phyloP scores from a whole-genome alignment of 2,888 invertebrate genomes.

The Nowickia ferox region DNA sequence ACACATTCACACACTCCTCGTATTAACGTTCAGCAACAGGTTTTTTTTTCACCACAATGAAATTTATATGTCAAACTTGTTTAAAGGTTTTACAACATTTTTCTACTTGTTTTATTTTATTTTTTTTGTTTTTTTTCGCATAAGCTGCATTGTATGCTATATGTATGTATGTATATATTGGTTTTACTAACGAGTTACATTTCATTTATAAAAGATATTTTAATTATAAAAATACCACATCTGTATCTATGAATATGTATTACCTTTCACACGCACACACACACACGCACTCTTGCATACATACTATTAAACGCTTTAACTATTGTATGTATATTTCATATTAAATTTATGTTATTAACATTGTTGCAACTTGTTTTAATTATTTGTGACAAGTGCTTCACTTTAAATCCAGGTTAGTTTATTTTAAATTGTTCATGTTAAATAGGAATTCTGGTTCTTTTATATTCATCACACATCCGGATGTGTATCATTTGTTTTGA shows the following conservation, averaged over 20 bases:
- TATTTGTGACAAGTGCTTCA: conserved; percentile 26
- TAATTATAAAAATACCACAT: conserved; percentile 34
- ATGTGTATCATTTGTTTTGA: conserved; percentile 58
- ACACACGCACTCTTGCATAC: neutral
- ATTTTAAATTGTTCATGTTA: conserved; percentile 21
- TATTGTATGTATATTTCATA: conserved; percentile 5
- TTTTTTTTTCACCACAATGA: conserved; percentile 69
- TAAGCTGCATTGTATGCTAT: conserved; percentile 43
- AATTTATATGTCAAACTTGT: conserved; percentile 70
- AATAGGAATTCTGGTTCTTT: conserved; percentile 10
- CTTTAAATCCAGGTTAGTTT: neutral
- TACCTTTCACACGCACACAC: conserved; percentile 12
- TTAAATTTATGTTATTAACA: conserved; percentile 23
- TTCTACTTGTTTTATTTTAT: conserved; percentile 53
- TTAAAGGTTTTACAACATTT: conserved; percentile 68
- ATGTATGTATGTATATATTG: conserved; percentile 8
- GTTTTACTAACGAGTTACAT: conserved; percentile 50
- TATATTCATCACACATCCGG: conserved; percentile 45
- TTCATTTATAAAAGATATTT: conserved; percentile 52
- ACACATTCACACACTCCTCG: conserved; percentile 33
- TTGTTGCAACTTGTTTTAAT: conserved; percentile 33
- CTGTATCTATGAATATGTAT: conserved; percentile 23
- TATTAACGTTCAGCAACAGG: conserved; percentile 66
- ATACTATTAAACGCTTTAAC: conserved; percentile 29
- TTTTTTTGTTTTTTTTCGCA: conserved; percentile 51